Conservation (phyloP, 2,797 vertebrate species). For the Chromis chromis region DNA sequence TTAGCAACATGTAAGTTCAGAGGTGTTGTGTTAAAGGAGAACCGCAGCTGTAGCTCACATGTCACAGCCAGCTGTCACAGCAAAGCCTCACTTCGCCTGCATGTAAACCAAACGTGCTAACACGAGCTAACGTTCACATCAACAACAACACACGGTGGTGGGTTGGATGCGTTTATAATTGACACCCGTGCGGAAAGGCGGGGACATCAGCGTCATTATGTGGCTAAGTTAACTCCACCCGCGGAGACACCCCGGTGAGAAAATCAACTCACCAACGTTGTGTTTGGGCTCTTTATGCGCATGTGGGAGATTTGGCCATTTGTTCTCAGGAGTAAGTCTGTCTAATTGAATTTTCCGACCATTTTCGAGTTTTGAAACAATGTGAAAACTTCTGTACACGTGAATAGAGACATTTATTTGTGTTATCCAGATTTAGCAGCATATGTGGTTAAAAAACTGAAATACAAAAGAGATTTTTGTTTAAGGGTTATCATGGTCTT, state of each 20-base stretch:
- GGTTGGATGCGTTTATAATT: background rate
- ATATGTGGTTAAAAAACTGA: background rate
- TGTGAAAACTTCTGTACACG: too few species aligned
- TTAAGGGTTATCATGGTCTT: background rate
- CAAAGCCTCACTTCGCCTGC: slow-evolving; percentile 8
- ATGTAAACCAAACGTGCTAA: slow-evolving; percentile 1
- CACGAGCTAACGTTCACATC: slow-evolving; percentile 29
- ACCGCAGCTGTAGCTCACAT: background rate
- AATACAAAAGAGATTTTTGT: background rate
- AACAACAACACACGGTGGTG: slow-evolving; percentile 17
- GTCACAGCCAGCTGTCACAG: background rate
- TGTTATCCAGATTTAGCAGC: background rate
- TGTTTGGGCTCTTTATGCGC: background rate
- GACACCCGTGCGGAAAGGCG: slow-evolving; percentile 17
- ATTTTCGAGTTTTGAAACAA: too few species aligned
- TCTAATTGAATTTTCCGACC: too few species aligned
- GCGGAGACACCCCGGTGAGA: accelerated
- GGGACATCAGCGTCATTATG: accelerated
- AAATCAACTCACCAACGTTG: slow-evolving; percentile 32
- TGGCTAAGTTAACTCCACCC: background rate
- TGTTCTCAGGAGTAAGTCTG: too few species aligned
- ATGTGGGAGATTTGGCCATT: background rate
- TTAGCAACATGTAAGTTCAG: background rate
- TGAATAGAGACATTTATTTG: too few species aligned
- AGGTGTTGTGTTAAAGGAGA: background rate